phyloP scores from a whole-genome alignment of 1,140 invertebrate species.

The Chymomyza costata region DNA sequence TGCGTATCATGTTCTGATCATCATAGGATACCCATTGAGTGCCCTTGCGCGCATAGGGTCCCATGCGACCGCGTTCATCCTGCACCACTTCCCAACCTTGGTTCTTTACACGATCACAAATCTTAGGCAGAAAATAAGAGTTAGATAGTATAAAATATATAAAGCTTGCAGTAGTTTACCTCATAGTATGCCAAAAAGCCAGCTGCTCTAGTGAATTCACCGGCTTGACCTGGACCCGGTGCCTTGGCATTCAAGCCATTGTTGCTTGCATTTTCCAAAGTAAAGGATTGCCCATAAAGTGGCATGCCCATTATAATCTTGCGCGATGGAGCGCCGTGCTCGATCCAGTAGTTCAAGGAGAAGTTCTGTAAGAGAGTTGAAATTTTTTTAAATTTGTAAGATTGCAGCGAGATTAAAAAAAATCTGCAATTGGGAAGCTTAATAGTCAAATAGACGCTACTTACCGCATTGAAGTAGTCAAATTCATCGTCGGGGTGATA shows the following conservation, averaged over 20 bases:
- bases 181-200: constrained; percentile 94
- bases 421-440: not conserved
- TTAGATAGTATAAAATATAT: not conserved
- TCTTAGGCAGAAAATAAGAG: constrained; percentile 75
- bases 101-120: constrained; percentile 86
- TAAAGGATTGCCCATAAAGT: constrained; percentile 92
- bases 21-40: constrained; percentile 94
- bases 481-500: constrained; percentile 87
- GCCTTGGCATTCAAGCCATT: constrained; percentile 85
- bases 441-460: constrained; percentile 12
- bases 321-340: constrained; percentile 85
- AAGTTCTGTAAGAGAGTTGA: constrained; percentile 80
- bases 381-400: no score
- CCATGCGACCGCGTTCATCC: constrained; percentile 85
- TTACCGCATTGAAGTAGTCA: constrained; percentile 81
- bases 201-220: constrained; percentile 87
- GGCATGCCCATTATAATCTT: constrained; percentile 93
- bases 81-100: constrained; percentile 87
- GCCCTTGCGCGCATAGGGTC: constrained; percentile 89
- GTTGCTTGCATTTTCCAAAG: constrained; percentile 78
- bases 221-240: constrained; percentile 84
- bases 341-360: constrained; percentile 92
- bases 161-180: constrained; percentile 76
- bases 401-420: not conserved
- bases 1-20: constrained; percentile 85